These are phyloP conservation scores for Helicoverpa armigera DNA, from an alignment of 1,140 invertebrate species.

Conservation along the genomic window DNA sequence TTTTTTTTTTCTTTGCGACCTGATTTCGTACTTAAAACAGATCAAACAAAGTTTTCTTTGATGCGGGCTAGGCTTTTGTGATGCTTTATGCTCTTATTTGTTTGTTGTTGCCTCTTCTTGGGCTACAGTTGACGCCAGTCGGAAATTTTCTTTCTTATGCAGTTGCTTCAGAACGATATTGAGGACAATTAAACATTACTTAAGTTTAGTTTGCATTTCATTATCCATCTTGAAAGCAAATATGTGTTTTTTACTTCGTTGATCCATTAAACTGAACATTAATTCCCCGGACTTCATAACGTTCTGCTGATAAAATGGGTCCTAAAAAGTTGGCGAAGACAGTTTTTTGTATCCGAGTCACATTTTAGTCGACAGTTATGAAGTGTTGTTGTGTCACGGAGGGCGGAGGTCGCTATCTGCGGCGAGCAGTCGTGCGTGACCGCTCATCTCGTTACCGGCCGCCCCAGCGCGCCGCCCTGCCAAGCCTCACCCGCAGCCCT, in stretches of 20 bases:
- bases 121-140: neutral
- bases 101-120: neutral
- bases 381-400: slow-evolving; percentile 52
- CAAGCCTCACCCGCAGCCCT: neutral
- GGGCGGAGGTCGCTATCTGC: slow-evolving; percentile 64
- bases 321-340: neutral
- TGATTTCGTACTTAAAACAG: slow-evolving; percentile 52
- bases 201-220: neutral
- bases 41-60: slow-evolving; percentile 6
- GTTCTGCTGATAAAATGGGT: neutral
- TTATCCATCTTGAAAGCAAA: neutral
- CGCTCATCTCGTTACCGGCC: slow-evolving; percentile 75
- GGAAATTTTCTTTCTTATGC: neutral
- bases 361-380: slow-evolving; percentile 56
- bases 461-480: slow-evolving; percentile 13
- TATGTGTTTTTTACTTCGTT: no score
- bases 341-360: slow-evolving; percentile 43
- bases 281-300: no score
- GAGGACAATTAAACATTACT: neutral
- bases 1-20: slow-evolving; percentile 41
- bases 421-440: slow-evolving; percentile 73
- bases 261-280: no score
- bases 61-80: neutral
- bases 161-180: neutral
- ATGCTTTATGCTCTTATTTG: slow-evolving; percentile 10